Percentiles rank a stretch among this genome's conserved stretches.
Conservation (phyloP, 2,797 vertebrate species). For the Semotilus atromaculatus region DNA sequence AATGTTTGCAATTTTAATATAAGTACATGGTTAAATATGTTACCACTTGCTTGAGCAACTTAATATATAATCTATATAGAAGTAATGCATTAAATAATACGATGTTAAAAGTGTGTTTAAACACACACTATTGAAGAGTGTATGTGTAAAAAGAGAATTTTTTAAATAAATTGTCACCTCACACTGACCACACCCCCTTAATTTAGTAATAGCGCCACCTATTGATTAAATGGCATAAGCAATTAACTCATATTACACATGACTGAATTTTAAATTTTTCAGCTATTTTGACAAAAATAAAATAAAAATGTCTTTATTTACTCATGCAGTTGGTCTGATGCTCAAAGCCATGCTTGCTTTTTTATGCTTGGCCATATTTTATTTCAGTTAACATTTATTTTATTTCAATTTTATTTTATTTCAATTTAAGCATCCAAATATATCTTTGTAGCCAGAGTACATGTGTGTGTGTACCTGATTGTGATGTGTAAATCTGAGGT, state of each 20-base stretch:
- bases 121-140: too few relatives aligned
- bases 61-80: too few relatives aligned
- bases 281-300: not conserved
- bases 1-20: too few relatives aligned
- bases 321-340: not conserved
- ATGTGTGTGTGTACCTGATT: slow-evolving; percentile 25
- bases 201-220: not conserved
- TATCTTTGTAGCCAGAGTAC: slow-evolving; percentile 56
- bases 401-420: not conserved
- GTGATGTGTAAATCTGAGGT: slow-evolving; percentile 37
- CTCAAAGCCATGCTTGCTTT: not conserved
- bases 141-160: too few relatives aligned
- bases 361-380: not conserved
- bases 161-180: too few relatives aligned
- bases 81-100: too few relatives aligned
- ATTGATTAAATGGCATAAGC: not conserved
- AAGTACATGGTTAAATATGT: too few relatives aligned
- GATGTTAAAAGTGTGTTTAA: too few relatives aligned
- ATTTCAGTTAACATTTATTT: not conserved
- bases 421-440: slow-evolving; percentile 61
- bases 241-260: not conserved
- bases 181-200: not conserved
- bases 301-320: not conserved
- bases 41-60: too few relatives aligned
- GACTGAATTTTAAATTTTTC: not conserved